Conservation (phyloP, 2,888 invertebrate species). For the Mesorhabditis spiculigera region DNA sequence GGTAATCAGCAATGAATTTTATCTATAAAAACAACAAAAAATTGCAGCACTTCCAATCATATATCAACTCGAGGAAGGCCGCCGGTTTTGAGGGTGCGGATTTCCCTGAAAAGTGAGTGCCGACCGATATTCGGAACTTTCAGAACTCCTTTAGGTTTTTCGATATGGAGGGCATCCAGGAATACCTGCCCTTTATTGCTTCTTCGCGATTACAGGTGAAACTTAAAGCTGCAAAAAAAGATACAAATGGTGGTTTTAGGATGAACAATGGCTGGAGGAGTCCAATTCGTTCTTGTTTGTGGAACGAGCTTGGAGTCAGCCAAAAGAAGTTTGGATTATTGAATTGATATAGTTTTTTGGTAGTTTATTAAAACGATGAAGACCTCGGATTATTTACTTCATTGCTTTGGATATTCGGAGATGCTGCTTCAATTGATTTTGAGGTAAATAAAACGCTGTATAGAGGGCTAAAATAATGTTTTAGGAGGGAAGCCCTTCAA, state of each 20-base stretch:
- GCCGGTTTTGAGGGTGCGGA: constrained; percentile 37
- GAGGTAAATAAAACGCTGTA: constrained; percentile 15
- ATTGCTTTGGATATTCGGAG: constrained; percentile 45
- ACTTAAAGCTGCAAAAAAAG: background rate
- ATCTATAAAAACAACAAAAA: background rate
- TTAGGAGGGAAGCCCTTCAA: constrained; percentile 34
- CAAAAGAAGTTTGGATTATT: constrained; percentile 27
- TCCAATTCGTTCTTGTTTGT: constrained; percentile 41
- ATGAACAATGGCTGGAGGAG: constrained; percentile 37
- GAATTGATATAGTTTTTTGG: constrained; percentile 11
- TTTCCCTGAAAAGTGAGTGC: constrained; percentile 21
- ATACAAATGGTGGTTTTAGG: constrained; percentile 9
- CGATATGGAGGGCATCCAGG: constrained; percentile 25
- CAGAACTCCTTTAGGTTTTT: constrained; percentile 19
- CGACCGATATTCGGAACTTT: background rate
- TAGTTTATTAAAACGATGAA: constrained; percentile 44
- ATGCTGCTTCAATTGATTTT: constrained; percentile 38
- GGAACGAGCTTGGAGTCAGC: constrained; percentile 42
- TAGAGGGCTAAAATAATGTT: constrained; percentile 6
- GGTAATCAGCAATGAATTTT: constrained; percentile 3
- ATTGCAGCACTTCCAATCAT: constrained; percentile 29
- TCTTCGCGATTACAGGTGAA: constrained; percentile 24
- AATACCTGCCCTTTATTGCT: constrained; percentile 32
- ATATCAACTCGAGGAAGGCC: constrained; percentile 33
- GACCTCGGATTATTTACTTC: constrained; percentile 36